These are phyloP conservation scores for Tanytarsus gracilentus DNA, from an alignment of 2,888 invertebrate genomes.

Conservation along the genomic window DNA sequence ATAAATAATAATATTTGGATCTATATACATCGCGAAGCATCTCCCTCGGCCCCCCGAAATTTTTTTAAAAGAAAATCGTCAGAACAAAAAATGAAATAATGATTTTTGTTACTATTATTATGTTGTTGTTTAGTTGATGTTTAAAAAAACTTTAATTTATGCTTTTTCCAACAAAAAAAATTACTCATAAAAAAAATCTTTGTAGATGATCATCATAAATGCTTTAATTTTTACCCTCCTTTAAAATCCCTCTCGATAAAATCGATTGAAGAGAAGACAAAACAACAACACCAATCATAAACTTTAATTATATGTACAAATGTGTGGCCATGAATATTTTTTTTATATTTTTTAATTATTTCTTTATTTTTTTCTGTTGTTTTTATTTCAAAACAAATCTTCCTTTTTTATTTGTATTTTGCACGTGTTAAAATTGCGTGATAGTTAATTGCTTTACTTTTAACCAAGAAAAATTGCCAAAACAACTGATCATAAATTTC, in stretches of 20 bases:
- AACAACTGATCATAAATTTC: background rate
- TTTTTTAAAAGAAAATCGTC: background rate
- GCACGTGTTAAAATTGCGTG: constrained; percentile 25
- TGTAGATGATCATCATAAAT: background rate
- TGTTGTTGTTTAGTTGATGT: constrained; percentile 4
- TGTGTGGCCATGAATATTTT: constrained; percentile 4
- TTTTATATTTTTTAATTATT: background rate
- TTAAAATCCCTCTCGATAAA: background rate
- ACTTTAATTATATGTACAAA: constrained; percentile 10
- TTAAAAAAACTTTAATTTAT: background rate
- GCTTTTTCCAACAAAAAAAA: constrained; percentile 2
- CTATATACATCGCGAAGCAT: background rate
- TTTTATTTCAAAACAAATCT: constrained; percentile 11
- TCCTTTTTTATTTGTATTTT: background rate
- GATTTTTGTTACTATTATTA: constrained; percentile 22
- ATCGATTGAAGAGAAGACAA: background rate
- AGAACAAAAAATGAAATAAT: constrained; percentile 16
- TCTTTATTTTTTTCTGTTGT: constrained; percentile 8
- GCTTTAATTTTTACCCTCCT: background rate
- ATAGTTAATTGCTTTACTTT: constrained; percentile 16
- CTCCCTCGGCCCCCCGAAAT: constrained; percentile 16
- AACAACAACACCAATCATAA: background rate
- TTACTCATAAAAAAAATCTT: background rate
- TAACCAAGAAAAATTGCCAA: background rate
- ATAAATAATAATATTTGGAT: background rate